Evolutionary conservation across 1,140 invertebrate genomes (phyloP).

Genomic region (Chlorops oryzae): DNA sequence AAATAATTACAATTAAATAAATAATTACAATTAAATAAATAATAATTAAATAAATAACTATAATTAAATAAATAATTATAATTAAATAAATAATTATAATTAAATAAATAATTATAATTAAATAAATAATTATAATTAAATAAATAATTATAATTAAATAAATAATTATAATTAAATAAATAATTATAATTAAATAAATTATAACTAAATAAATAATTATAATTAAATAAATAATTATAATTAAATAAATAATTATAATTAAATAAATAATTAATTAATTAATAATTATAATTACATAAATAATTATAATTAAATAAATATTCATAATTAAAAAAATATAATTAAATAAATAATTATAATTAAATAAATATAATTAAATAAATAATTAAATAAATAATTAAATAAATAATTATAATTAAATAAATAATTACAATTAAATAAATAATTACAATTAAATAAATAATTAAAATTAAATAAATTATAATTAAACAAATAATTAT

Average conservation of each 20-base stretch:
- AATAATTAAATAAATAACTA: background rate
- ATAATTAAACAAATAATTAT: background rate
- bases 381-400: background rate
- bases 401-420: background rate
- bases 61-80: background rate
- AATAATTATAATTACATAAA: too few relatives aligned
- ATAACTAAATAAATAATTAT: background rate
- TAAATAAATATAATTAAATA: background rate
- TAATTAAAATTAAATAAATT: background rate
- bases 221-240: slow-evolving; percentile 1
- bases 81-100: background rate
- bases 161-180: background rate
- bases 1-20: background rate
- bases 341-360: background rate
- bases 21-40: background rate
- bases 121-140: background rate
- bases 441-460: too few relatives aligned
- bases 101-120: background rate
- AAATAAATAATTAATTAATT: too few relatives aligned
- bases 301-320: too few relatives aligned
- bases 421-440: too few relatives aligned
- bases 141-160: background rate
- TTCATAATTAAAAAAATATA: too few relatives aligned
- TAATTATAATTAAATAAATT: background rate
- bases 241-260: background rate